Conservation (phyloP, 2,888 invertebrate species). For the Megaustenia siamemsis region DNA sequence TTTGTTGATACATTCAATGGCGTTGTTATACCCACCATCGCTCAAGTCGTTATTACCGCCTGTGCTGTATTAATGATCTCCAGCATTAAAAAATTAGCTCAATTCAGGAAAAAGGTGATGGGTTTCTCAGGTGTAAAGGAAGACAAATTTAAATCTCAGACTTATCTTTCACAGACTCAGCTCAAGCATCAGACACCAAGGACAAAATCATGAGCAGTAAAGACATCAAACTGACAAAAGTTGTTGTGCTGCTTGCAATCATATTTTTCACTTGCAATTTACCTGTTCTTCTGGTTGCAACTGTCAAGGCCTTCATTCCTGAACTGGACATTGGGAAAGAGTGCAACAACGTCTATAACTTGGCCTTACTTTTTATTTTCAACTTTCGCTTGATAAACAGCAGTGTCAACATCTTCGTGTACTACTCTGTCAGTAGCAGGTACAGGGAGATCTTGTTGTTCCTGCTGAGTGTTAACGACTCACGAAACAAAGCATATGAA, state of each 20-base stretch:
- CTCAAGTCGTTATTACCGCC: slow-evolving; percentile 11
- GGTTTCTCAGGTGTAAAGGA: neutral
- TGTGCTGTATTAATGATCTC: slow-evolving; percentile 20
- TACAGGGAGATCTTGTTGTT: slow-evolving; percentile 4
- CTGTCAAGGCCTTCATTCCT: neutral
- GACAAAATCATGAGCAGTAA: neutral
- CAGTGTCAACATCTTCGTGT: neutral
- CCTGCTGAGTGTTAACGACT: neutral
- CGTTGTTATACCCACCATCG: neutral
- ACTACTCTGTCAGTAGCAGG: slow-evolving; percentile 1
- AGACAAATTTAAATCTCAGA: neutral
- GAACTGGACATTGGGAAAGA: too few species aligned
- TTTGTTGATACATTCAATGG: slow-evolving; percentile 10
- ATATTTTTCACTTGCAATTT: slow-evolving; percentile 13
- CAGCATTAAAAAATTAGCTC: neutral
- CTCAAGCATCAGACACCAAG: neutral
- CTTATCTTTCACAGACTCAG: too few species aligned
- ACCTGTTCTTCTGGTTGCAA: neutral
- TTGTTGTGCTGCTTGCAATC: neutral
- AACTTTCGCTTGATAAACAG: neutral
- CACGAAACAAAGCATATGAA: too few species aligned
- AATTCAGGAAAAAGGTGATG: neutral
- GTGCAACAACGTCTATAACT: too few species aligned
- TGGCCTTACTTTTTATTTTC: too few species aligned
- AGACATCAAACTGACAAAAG: slow-evolving; percentile 5